Evolutionary conservation across 1,140 invertebrate genomes (phyloP).

Genomic region (Littorina saxatilis): DNA sequence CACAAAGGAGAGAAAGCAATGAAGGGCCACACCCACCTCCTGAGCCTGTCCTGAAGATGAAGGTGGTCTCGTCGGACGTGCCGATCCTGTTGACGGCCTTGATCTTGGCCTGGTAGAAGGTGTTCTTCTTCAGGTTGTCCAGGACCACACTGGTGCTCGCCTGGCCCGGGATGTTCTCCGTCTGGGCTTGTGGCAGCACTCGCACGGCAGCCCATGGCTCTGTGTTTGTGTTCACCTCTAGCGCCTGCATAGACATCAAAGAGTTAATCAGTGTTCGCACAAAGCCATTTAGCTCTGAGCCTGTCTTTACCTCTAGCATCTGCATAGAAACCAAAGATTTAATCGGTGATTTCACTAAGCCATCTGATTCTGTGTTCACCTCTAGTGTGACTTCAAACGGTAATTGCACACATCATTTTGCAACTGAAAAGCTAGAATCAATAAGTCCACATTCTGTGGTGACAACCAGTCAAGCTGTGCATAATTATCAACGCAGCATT

Average conservation of each 20-base stretch:
- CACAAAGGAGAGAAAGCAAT: not conserved
- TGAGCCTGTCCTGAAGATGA: slow-evolving; percentile 27
- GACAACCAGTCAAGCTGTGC: too few species aligned
- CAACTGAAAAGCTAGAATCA: too few species aligned
- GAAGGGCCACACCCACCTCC: not conserved
- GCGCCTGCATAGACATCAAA: not conserved
- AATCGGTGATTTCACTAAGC: too few species aligned
- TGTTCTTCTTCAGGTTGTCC: not conserved
- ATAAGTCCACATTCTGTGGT: too few species aligned
- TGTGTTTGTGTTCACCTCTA: not conserved
- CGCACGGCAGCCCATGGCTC: not conserved
- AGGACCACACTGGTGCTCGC: not conserved
- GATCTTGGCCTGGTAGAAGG: slow-evolving; percentile 23
- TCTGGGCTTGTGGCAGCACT: not conserved
- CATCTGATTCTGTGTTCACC: too few species aligned
- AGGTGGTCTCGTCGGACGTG: not conserved
- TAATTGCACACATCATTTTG: too few species aligned
- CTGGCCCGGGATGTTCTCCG: not conserved
- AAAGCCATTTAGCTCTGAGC: too few species aligned
- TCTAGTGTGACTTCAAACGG: too few species aligned
- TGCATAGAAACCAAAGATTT: too few species aligned
- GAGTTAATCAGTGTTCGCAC: too few species aligned
- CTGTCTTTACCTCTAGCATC: too few species aligned
- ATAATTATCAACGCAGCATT: too few species aligned
- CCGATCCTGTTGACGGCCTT: slow-evolving; percentile 25